phyloP scores from a whole-genome alignment of 2,113 vertebrate genomes.

The Marmota monax region DNA sequence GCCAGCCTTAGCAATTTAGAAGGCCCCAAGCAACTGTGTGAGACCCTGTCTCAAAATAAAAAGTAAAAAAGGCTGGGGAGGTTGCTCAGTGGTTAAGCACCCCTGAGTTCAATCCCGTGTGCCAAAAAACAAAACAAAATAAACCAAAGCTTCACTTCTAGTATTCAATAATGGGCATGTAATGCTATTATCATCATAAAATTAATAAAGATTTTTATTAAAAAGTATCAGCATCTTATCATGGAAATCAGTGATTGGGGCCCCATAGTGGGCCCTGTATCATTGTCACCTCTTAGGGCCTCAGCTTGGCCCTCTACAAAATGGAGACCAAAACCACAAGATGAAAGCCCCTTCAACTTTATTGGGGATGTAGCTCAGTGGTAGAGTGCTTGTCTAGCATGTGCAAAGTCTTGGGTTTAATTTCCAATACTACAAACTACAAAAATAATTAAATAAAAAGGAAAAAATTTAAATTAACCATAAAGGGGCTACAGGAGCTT shows the following conservation, averaged over 20 bases:
- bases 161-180: background rate
- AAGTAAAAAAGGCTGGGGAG: background rate
- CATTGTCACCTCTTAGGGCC: background rate
- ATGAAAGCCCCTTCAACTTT: background rate
- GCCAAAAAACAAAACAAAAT: background rate
- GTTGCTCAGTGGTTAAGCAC: background rate
- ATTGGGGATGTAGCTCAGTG: too few relatives aligned
- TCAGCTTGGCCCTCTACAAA: constrained; percentile 23
- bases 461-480: constrained; percentile 52
- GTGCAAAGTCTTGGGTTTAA: too few relatives aligned
- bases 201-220: background rate
- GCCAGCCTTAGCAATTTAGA: background rate
- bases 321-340: background rate
- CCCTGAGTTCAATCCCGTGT: background rate
- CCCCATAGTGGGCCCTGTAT: background rate
- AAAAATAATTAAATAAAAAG: too few relatives aligned
- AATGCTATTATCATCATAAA: constrained; percentile 5
- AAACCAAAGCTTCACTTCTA: background rate
- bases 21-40: background rate
- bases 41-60: background rate
- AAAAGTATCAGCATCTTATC: background rate
- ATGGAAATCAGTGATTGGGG: background rate
- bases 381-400: background rate
- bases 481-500: background rate
- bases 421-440: too few relatives aligned